These are phyloP conservation scores for Schizaphis graminum DNA, from an alignment of 2,888 invertebrate species.

Conservation along the genomic window DNA sequence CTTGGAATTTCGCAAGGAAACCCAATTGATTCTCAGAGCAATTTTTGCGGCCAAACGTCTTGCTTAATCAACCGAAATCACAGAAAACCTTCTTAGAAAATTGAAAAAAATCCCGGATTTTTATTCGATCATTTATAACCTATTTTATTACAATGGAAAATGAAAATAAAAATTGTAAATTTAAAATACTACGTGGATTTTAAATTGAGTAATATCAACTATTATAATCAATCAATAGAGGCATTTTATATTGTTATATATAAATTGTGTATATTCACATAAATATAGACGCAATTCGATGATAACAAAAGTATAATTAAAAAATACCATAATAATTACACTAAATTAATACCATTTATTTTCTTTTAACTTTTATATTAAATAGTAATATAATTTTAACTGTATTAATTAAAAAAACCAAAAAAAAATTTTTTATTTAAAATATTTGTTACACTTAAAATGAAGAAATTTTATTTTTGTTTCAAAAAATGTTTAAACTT, in stretches of 20 bases:
- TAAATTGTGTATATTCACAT: not conserved
- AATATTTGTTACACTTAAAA: not conserved
- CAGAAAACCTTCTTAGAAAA: constrained; percentile 42
- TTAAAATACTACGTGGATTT: not conserved
- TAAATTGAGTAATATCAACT: not conserved
- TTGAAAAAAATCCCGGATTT: not conserved
- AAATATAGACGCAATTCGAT: not conserved
- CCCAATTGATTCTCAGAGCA: constrained; percentile 48
- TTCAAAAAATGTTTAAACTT: not conserved
- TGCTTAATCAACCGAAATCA: constrained; percentile 59
- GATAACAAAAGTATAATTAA: not conserved
- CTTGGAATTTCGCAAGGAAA: constrained; percentile 10
- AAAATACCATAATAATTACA: not conserved
- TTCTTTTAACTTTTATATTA: not conserved
- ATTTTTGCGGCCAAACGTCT: constrained; percentile 54
- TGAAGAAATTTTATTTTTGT: not conserved
- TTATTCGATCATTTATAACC: not conserved
- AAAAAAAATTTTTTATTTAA: not conserved
- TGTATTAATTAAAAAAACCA: not conserved
- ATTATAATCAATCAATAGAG: not conserved
- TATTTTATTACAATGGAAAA: not conserved
- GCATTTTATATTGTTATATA: not conserved
- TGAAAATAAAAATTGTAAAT: not conserved
- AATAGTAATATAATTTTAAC: not conserved
- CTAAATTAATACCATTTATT: not conserved